Evolutionary conservation across 2,797 vertebrate genomes (phyloP).

Genomic region (Gymnothorax reevesii): DNA sequence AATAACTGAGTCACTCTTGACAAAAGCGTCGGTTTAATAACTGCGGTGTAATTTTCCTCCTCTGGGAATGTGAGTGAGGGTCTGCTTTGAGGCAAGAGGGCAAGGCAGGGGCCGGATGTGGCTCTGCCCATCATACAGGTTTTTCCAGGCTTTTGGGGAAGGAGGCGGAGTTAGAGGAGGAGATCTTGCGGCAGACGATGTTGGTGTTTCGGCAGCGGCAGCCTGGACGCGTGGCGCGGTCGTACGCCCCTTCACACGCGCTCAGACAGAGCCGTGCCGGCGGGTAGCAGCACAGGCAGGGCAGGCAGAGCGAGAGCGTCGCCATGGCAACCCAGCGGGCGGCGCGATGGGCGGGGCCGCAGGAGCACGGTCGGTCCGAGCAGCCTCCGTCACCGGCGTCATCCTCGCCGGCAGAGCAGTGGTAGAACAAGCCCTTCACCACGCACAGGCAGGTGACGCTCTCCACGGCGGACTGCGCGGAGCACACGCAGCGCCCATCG

Average conservation of each 20-base stretch:
- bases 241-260: constrained; percentile 87
- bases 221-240: constrained; percentile 85
- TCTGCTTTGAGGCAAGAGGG: not conserved
- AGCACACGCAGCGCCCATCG: constrained; percentile 91
- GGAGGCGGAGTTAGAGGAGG: constrained; percentile 73
- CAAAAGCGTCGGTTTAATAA: too few species aligned
- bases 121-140: constrained; percentile 83
- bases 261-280: constrained; percentile 91
- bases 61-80: constrained; percentile 14
- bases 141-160: constrained; percentile 89
- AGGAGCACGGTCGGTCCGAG: constrained; percentile 93
- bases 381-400: constrained; percentile 75
- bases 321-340: constrained; percentile 92
- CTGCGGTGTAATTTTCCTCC: not conserved
- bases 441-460: constrained; percentile 94
- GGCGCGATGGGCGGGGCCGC: constrained; percentile 78
- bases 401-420: constrained; percentile 94
- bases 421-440: constrained; percentile 94
- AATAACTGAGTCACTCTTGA: too few species aligned
- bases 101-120: constrained; percentile 13
- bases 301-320: constrained; percentile 85
- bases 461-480: constrained; percentile 85
- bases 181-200: constrained; percentile 95
- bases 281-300: constrained; percentile 98
- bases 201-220: constrained; percentile 96